Evolutionary conservation across 2,113 vertebrate genomes (phyloP).

Genomic region (Periophthalmus modestus): DNA sequence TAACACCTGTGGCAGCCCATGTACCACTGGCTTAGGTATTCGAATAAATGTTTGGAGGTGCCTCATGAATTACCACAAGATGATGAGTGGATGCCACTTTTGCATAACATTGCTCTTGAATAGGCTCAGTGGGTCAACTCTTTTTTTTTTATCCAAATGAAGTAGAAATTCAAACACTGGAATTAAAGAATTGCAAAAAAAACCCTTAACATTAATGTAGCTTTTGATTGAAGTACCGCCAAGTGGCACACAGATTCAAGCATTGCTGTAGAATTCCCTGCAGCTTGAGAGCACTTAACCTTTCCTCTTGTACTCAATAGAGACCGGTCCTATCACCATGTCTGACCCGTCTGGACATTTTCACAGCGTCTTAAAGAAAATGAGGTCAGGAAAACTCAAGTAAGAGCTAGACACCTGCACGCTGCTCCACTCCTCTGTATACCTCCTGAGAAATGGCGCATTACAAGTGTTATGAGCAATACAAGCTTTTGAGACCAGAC

Average conservation of each 20-base stretch:
- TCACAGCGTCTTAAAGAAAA: background rate
- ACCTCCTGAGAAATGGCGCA: background rate
- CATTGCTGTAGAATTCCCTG: background rate
- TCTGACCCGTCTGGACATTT: background rate
- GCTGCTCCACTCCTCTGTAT: background rate
- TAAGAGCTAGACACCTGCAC: background rate
- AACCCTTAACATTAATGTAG: background rate
- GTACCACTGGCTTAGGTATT: background rate
- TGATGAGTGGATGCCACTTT: too few species aligned
- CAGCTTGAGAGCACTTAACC: background rate
- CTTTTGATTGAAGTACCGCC: background rate
- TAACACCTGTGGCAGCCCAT: too few species aligned
- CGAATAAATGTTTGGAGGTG: background rate
- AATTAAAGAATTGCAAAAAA: background rate
- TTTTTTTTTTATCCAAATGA: too few species aligned
- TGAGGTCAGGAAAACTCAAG: background rate
- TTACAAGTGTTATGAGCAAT: constrained; percentile 1
- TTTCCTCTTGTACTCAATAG: background rate
- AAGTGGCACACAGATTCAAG: background rate
- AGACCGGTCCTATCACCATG: background rate
- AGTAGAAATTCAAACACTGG: too few species aligned
- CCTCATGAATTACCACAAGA: too few species aligned
- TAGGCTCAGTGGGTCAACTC: too few species aligned
- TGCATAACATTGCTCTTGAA: too few species aligned
- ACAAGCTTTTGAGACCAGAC: background rate